phyloP scores from a whole-genome alignment of 2,888 invertebrate genomes.

The Zaprionus lineosus region DNA sequence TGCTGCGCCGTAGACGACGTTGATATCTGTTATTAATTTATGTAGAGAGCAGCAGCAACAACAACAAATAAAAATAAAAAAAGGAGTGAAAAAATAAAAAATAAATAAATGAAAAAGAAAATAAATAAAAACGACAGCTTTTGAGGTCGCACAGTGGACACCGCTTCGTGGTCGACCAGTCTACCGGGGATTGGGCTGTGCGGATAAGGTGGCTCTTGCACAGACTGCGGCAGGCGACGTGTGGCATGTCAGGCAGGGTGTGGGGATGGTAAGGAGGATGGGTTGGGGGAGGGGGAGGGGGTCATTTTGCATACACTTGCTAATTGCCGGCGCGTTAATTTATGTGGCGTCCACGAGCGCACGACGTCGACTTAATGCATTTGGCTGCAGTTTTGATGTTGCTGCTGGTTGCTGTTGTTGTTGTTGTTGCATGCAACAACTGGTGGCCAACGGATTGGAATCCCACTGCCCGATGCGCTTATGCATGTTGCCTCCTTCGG shows the following conservation, averaged over 20 bases:
- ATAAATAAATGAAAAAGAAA: too few species aligned
- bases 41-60: slow-evolving; percentile 45
- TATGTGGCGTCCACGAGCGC: slow-evolving; percentile 67
- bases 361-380: slow-evolving; percentile 67
- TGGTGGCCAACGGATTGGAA: slow-evolving; percentile 36
- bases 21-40: slow-evolving; percentile 79
- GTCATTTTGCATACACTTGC: slow-evolving; percentile 77
- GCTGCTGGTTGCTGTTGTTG: slow-evolving; percentile 1
- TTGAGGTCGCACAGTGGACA: slow-evolving; percentile 57
- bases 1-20: slow-evolving; percentile 29
- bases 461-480: slow-evolving; percentile 41
- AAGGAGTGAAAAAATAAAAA: too few species aligned
- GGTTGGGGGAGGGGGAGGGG: slow-evolving; percentile 10
- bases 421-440: slow-evolving; percentile 65
- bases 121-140: slow-evolving; percentile 42
- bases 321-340: slow-evolving; percentile 77
- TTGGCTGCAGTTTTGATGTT: slow-evolving; percentile 34
- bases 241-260: slow-evolving; percentile 3
- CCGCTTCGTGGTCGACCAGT: slow-evolving; percentile 30
- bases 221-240: too few species aligned
- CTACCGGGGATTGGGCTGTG: slow-evolving; percentile 21
- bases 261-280: slow-evolving; percentile 21
- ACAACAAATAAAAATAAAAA: too few species aligned
- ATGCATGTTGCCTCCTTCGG: slow-evolving; percentile 50
- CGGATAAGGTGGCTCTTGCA: slow-evolving; percentile 1